Conservation (phyloP, 1,140 invertebrate genomes). For the Bombus waltoni region DNA sequence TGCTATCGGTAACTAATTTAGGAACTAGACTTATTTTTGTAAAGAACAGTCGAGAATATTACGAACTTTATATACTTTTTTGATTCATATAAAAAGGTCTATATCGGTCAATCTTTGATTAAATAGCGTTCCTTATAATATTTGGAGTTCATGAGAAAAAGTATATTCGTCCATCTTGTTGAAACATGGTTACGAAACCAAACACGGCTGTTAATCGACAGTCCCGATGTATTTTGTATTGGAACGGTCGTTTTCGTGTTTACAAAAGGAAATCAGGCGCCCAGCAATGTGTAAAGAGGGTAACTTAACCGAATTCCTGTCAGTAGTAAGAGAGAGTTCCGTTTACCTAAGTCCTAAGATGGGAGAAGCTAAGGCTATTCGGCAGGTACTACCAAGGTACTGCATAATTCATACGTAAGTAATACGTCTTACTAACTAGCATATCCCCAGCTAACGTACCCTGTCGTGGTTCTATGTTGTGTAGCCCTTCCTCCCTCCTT, state of each 20-base stretch:
- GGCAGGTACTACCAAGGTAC: slow-evolving; percentile 64
- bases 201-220: slow-evolving; percentile 11
- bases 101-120: too few relatives aligned
- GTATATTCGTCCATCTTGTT: background rate
- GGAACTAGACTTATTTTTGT: too few relatives aligned
- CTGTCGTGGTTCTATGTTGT: slow-evolving; percentile 55
- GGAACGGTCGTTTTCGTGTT: slow-evolving; percentile 45
- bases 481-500: slow-evolving; percentile 34
- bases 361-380: slow-evolving; percentile 63
- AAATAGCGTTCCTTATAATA: too few relatives aligned
- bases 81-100: too few relatives aligned
- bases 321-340: slow-evolving; percentile 34
- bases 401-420: slow-evolving; percentile 79
- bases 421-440: slow-evolving; percentile 77
- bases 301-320: slow-evolving; percentile 66
- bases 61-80: too few relatives aligned
- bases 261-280: slow-evolving; percentile 66
- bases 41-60: too few relatives aligned
- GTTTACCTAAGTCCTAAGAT: slow-evolving; percentile 68
- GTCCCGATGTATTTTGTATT: slow-evolving; percentile 17
- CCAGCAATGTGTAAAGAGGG: slow-evolving; percentile 55
- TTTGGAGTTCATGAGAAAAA: too few relatives aligned
- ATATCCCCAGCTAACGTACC: slow-evolving; percentile 65
- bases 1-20: too few relatives aligned
- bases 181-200: background rate